Conservation (phyloP, 2,113 vertebrate genomes). For the Motacilla tschutschensis region DNA sequence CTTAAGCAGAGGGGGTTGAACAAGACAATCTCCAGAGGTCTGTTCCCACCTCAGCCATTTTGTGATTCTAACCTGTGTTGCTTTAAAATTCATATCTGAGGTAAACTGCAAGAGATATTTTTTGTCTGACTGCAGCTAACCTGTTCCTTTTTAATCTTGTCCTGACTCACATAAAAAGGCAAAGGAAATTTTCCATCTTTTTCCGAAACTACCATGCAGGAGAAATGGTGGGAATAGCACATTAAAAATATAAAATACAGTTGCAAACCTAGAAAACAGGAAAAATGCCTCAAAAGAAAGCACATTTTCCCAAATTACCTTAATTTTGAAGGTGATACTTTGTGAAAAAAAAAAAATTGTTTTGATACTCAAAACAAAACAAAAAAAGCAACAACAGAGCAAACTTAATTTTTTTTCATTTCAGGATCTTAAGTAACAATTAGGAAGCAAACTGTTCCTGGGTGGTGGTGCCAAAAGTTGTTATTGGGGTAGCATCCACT, state of each 20-base stretch:
- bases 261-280: neutral
- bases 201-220: neutral
- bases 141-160: neutral
- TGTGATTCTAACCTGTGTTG: neutral
- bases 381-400: neutral
- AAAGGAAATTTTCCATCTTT: neutral
- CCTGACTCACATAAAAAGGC: neutral
- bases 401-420: fast-evolving
- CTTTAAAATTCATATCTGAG: neutral
- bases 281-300: neutral
- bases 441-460: neutral
- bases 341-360: neutral
- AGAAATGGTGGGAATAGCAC: neutral
- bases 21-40: neutral
- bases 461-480: neutral
- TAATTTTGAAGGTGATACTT: neutral
- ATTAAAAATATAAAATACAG: neutral
- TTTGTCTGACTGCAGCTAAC: neutral
- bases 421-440: neutral
- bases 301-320: fast-evolving
- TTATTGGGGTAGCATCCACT: fast-evolving
- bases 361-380: no score
- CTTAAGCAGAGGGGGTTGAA: neutral
- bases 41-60: neutral
- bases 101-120: neutral